Percentiles rank a stretch among this genome's conserved stretches.
phyloP scores from a whole-genome alignment of 1,140 invertebrate species.

The Anagrus nilaparvatae region DNA sequence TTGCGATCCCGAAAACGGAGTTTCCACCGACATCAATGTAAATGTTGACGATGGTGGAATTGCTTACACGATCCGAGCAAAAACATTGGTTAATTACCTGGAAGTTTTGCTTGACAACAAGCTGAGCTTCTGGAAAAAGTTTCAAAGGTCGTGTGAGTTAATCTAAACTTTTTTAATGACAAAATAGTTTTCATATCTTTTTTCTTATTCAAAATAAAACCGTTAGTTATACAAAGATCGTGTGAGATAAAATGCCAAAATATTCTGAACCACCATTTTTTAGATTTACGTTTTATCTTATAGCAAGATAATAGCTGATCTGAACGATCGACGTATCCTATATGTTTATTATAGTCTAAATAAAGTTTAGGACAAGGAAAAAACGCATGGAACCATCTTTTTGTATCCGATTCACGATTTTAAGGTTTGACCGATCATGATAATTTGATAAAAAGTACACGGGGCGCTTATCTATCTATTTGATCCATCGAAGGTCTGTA shows the following conservation, averaged over 20 bases:
- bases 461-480: constrained; percentile 35
- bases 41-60: too few species aligned
- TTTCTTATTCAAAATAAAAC: constrained; percentile 1
- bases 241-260: constrained; percentile 26
- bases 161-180: background rate
- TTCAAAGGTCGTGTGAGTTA: too few species aligned
- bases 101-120: too few species aligned
- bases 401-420: constrained; percentile 17
- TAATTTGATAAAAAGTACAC: constrained; percentile 34
- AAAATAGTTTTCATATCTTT: background rate
- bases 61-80: too few species aligned
- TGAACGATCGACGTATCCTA: constrained; percentile 24
- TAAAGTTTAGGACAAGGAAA: constrained; percentile 19
- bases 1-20: too few species aligned
- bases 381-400: constrained; percentile 20
- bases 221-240: constrained; percentile 20
- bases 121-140: too few species aligned
- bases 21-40: too few species aligned
- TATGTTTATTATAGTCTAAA: constrained; percentile 23
- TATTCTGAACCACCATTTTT: constrained; percentile 30
- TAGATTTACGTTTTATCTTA: constrained; percentile 28
- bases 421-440: constrained; percentile 22
- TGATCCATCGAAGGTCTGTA: constrained; percentile 27
- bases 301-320: constrained; percentile 28
- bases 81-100: too few species aligned